Conservation (phyloP, 2,113 vertebrate species). For the Amphilophus citrinellus region DNA sequence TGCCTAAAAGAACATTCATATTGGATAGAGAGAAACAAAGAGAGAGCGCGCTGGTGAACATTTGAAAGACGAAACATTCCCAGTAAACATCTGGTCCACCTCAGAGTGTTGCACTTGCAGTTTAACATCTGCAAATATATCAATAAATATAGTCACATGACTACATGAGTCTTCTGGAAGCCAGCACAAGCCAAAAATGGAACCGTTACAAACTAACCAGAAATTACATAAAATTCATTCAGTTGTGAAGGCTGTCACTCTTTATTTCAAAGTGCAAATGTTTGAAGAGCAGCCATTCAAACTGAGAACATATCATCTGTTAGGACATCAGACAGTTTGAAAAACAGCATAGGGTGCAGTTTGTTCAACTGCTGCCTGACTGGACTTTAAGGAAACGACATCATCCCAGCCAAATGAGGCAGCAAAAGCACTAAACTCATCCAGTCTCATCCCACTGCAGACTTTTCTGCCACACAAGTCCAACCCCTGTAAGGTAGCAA, state of each 20-base stretch:
- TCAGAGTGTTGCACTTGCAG: conserved; percentile 19
- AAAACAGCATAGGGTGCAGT: neutral
- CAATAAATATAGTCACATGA: conserved; percentile 62
- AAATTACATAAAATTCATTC: neutral
- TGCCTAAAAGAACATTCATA: conserved; percentile 39
- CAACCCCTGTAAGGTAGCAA: neutral
- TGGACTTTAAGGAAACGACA: too few relatives aligned
- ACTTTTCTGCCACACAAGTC: neutral
- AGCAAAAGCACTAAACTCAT: neutral
- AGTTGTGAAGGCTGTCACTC: too few relatives aligned
- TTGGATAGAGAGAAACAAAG: neutral
- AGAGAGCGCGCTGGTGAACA: conserved; percentile 8
- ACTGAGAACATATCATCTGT: neutral
- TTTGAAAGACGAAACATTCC: conserved; percentile 32
- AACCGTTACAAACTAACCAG: neutral
- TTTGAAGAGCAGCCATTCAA: neutral
- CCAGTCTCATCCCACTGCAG: neutral
- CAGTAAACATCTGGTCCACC: conserved; percentile 43
- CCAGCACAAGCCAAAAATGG: neutral
- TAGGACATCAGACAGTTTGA: neutral
- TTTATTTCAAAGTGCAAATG: neutral
- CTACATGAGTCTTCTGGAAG: neutral
- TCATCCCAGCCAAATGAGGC: neutral
- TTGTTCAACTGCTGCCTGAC: too few relatives aligned
- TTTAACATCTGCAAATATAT: conserved; percentile 33